Conservation (phyloP, 2,797 vertebrate genomes). For the Emys orbicularis region DNA sequence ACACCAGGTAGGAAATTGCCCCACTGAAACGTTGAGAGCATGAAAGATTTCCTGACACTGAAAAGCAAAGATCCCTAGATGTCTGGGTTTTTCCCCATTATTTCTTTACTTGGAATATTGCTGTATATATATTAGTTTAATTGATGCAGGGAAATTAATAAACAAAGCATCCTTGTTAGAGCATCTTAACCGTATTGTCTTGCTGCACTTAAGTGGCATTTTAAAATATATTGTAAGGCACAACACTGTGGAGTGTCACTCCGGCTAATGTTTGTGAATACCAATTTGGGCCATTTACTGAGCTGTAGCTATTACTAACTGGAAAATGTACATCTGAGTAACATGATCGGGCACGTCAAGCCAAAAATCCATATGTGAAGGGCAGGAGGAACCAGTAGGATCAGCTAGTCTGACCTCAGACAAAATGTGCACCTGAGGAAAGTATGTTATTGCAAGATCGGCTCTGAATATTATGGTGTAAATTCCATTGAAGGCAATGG, state of each 20-base stretch:
- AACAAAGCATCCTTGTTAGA: not conserved
- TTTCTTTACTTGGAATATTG: not conserved
- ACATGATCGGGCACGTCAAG: not conserved
- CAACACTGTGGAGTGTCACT: too few species aligned
- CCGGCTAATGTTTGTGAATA: not conserved
- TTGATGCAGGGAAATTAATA: not conserved
- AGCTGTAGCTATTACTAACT: rapidly evolving
- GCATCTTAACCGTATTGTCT: not conserved
- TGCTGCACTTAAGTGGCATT: not conserved
- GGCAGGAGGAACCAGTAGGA: not conserved
- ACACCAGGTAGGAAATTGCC: not conserved
- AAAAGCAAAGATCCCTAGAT: not conserved
- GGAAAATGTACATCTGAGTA: not conserved
- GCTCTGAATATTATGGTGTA: too few species aligned
- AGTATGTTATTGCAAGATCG: too few species aligned
- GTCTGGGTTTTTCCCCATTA: not conserved
- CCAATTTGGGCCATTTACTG: not conserved
- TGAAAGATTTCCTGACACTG: not conserved
- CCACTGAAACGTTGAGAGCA: not conserved
- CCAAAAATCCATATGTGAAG: not conserved
- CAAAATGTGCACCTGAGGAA: not conserved
- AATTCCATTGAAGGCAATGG: not conserved
- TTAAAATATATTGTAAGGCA: not conserved
- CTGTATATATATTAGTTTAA: not conserved
- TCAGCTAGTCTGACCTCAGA: not conserved